Base-by-base conservation (phyloP, 2,113 vertebrate species). In the Nesogale talazaci region DNA sequence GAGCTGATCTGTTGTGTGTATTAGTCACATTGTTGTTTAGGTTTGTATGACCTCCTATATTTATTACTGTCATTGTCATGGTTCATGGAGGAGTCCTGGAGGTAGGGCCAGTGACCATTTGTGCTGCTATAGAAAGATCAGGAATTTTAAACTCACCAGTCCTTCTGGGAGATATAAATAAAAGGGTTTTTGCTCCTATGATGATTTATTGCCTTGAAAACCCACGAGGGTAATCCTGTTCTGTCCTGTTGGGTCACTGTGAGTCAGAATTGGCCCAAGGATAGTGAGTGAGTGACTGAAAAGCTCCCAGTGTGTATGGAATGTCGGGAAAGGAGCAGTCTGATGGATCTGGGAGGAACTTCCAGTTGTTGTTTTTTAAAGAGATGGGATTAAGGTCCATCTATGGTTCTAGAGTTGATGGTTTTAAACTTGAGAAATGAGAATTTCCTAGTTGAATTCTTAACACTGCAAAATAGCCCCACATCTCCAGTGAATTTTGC, bases 1-100 rank as follows among this genome's bases (percentile, higher is more conserved):
- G 0, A 5, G 0, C 4, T 61, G 70, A 12, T 19, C 4, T 0
- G 0, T 0, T 4, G 1, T 14, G 16, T n/a, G 3, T 22, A 3
- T 20, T 69, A 7, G 2, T 16, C 61, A 11, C 3, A 25, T 7
- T 23, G 1, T 25, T 22, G n/a, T 23, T 11, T 1, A 22, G 57
- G 5, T 69, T 29, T 56, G 9, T 12, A 7, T 31, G 5, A 46
- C 14, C 6, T 7, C 11, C 0, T 0, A 25, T 36, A 59, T 15
- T 57, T n/a, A 19, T 11, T 19, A 20, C 16, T 20, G 10, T 52
- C 29, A 56, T 83, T 46, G 25, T 75, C 16, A 22, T 5, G 6
- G 15, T 16, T 1, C 2, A 7, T 0, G 4, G 36, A 4, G 4
- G 29, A 52, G 9, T 12, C 46, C 46, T 52, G 46, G 46, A 12